Percentiles rank a stretch among this genome's conserved stretches.
These are phyloP conservation scores for Bombus difficillimus DNA, from an alignment of 1,140 invertebrate genomes.

Conservation along the genomic window DNA sequence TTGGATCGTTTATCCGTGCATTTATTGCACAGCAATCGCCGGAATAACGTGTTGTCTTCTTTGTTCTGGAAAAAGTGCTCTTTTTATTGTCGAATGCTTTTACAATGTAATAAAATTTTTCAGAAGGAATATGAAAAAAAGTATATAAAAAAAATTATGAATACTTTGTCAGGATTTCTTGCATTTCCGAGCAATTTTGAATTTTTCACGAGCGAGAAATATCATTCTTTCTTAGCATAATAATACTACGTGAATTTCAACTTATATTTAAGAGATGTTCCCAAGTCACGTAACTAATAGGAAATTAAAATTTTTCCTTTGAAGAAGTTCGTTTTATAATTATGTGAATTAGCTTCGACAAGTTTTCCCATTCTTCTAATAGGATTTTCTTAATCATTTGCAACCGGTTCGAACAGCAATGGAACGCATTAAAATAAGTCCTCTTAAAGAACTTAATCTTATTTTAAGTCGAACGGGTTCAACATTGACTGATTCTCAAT, in stretches of 20 bases:
- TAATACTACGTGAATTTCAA: no score
- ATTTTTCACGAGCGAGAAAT: no score
- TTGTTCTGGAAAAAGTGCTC: no score
- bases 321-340: neutral
- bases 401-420: slow-evolving; percentile 16
- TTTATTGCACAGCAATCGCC: neutral
- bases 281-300: neutral
- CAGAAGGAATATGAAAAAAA: no score
- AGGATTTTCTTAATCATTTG: slow-evolving; percentile 35
- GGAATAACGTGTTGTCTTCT: neutral
- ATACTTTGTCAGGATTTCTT: no score
- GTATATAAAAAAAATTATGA: no score
- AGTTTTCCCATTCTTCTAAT: slow-evolving; percentile 16
- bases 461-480: slow-evolving; percentile 7
- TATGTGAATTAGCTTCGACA: neutral
- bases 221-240: no score
- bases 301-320: neutral
- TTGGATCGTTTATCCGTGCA: neutral
- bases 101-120: no score
- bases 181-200: no score
- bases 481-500: slow-evolving; percentile 28
- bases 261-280: neutral
- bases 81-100: no score
- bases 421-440: slow-evolving; percentile 15
- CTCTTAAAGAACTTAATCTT: slow-evolving; percentile 22